Conservation (phyloP, 2,797 vertebrate species). For the Tragelaphus oryx region DNA sequence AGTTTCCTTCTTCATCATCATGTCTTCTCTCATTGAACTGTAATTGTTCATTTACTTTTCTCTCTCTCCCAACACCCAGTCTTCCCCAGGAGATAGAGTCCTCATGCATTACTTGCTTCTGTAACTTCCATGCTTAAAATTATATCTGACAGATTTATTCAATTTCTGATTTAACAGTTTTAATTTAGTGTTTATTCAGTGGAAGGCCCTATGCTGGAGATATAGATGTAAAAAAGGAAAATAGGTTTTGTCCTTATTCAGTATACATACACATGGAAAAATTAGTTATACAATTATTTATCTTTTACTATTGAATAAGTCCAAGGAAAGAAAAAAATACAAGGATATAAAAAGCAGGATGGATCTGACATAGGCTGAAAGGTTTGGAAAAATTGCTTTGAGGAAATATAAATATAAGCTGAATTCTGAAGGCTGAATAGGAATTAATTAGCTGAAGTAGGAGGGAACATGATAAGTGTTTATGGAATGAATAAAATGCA, state of each 20-base stretch:
- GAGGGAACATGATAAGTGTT: neutral
- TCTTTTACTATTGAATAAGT: neutral
- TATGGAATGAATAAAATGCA: neutral
- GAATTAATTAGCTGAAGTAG: slow-evolving; percentile 21
- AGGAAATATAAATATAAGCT: neutral
- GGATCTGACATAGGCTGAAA: neutral
- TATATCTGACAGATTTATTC: neutral
- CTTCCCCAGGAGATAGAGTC: neutral
- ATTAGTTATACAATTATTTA: neutral
- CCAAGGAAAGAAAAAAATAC: neutral
- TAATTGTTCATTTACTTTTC: neutral
- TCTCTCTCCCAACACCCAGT: neutral
- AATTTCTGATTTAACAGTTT: slow-evolving; percentile 2
- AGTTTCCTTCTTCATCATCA: neutral
- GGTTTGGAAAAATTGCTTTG: neutral
- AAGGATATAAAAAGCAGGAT: neutral
- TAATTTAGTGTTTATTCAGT: slow-evolving; percentile 26
- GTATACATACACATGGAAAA: neutral
- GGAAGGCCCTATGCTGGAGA: neutral
- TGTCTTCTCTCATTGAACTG: neutral
- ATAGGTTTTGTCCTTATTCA: neutral
- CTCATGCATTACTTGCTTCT: neutral
- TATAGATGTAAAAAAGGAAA: neutral
- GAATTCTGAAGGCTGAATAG: neutral
- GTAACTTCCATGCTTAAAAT: neutral